A percentile compares a stretch with the other conserved stretches of the same genome.
phyloP scores from a whole-genome alignment of 1,140 invertebrate genomes.

The Bathynomus jamesi region DNA sequence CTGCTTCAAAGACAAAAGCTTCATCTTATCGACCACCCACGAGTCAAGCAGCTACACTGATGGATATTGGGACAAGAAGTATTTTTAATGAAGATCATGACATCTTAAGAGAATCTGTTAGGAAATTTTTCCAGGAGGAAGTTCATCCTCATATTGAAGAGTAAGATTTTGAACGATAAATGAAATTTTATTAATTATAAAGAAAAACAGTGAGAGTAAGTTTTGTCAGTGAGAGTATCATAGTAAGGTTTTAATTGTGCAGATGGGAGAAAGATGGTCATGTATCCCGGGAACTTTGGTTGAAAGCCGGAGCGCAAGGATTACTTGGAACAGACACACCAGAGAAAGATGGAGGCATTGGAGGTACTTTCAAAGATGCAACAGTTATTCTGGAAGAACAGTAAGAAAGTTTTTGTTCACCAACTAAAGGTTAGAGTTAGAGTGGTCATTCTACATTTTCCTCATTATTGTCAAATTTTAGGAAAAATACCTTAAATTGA shows the following conservation, averaged over 20 bases:
- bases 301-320: slow-evolving; percentile 45
- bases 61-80: slow-evolving; percentile 46
- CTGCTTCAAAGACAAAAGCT: no score
- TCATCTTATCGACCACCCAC: no score
- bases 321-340: slow-evolving; percentile 46
- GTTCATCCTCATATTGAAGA: slow-evolving; percentile 44
- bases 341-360: slow-evolving; percentile 45
- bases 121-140: slow-evolving; percentile 48
- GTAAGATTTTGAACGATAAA: slow-evolving; percentile 40
- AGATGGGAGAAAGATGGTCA: slow-evolving; percentile 47
- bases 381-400: slow-evolving; percentile 48
- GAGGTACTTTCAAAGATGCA: slow-evolving; percentile 45
- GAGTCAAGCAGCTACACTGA: slow-evolving; percentile 42
- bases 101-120: slow-evolving; percentile 44
- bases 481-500: no score
- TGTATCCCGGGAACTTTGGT: slow-evolving; percentile 45
- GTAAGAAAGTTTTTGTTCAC: slow-evolving; percentile 41
- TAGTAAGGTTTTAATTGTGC: slow-evolving; percentile 26
- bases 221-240: slow-evolving; percentile 2
- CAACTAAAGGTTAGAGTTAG: no score
- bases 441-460: no score
- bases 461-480: no score
- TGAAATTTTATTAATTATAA: slow-evolving; percentile 4
- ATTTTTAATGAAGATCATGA: slow-evolving; percentile 49
- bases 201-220: neutral